Conservation (phyloP, 2,113 vertebrate genomes). For the Pipra filicauda region DNA sequence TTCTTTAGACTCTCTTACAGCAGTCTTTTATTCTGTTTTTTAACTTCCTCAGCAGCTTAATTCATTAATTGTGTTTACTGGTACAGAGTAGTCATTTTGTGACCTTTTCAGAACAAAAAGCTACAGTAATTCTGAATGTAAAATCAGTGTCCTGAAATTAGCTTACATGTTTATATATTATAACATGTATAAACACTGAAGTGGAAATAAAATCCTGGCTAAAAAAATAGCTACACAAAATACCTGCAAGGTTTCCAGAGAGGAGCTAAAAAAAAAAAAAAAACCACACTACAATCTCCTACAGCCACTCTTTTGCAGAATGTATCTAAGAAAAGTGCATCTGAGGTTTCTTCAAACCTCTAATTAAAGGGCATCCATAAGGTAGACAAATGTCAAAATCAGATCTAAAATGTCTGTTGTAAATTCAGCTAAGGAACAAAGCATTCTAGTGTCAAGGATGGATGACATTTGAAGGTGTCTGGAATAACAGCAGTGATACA, state of each 20-base stretch:
- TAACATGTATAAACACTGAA: neutral
- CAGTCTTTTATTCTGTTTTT: neutral
- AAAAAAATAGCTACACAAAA: neutral
- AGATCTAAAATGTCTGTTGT: neutral
- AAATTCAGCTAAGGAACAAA: neutral
- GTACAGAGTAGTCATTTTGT: neutral
- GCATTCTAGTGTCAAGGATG: neutral
- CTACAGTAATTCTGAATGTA: neutral
- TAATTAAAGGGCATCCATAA: neutral
- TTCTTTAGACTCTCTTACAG: neutral
- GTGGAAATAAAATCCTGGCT: neutral
- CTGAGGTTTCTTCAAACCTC: neutral
- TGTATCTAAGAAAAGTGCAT: neutral
- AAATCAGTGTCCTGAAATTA: slow-evolving; percentile 4
- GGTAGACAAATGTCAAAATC: neutral
- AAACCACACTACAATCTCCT: neutral
- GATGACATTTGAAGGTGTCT: neutral
- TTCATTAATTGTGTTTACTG: neutral
- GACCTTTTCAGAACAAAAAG: slow-evolving; percentile 7
- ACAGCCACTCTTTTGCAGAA: neutral
- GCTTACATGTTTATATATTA: neutral
- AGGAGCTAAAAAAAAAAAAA: neutral
- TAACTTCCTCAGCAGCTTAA: neutral
- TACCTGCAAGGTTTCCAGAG: neutral
- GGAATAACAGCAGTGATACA: neutral